Evolutionary conservation across 2,797 vertebrate genomes (phyloP).

Genomic region (Leptodactylus fallax): DNA sequence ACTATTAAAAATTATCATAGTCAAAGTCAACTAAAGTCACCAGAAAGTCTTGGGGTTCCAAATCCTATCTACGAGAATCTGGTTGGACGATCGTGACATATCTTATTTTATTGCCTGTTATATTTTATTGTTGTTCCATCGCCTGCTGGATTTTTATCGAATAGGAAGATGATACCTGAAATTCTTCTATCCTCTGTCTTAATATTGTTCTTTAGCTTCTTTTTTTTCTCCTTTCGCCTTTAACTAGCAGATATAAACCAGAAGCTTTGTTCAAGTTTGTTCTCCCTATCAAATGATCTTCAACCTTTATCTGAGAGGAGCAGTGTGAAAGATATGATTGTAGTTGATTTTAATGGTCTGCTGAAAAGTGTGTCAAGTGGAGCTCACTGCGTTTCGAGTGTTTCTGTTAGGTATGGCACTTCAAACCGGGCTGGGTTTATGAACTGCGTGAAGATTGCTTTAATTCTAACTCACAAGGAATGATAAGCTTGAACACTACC

Average conservation of each 20-base stretch:
- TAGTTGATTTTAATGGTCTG: constrained; percentile 63
- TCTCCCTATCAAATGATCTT: constrained; percentile 60
- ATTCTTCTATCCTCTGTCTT: neutral
- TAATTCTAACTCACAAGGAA: constrained; percentile 55
- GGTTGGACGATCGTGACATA: neutral
- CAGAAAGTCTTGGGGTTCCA: neutral
- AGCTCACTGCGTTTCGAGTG: constrained; percentile 57
- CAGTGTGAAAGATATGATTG: constrained; percentile 60
- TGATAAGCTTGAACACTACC: constrained; percentile 55
- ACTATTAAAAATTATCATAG: neutral
- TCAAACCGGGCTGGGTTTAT: constrained; percentile 54
- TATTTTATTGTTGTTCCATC: neutral
- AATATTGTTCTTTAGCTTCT: constrained; percentile 20
- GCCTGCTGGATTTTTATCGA: constrained; percentile 2
- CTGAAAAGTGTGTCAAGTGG: constrained; percentile 62
- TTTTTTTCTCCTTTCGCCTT: neutral
- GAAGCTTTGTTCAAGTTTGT: constrained; percentile 28
- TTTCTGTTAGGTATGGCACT: constrained; percentile 48
- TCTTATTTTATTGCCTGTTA: no score
- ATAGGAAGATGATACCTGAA: neutral
- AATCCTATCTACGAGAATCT: neutral
- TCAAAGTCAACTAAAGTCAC: neutral
- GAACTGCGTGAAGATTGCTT: constrained; percentile 60
- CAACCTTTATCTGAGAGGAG: constrained; percentile 57
- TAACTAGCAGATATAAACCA: constrained; percentile 40